A percentile compares a stretch with the other conserved stretches of the same genome.
These are phyloP conservation scores for Brachirus orientalis DNA, from an alignment of 2,113 vertebrate genomes.

Conservation along the genomic window DNA sequence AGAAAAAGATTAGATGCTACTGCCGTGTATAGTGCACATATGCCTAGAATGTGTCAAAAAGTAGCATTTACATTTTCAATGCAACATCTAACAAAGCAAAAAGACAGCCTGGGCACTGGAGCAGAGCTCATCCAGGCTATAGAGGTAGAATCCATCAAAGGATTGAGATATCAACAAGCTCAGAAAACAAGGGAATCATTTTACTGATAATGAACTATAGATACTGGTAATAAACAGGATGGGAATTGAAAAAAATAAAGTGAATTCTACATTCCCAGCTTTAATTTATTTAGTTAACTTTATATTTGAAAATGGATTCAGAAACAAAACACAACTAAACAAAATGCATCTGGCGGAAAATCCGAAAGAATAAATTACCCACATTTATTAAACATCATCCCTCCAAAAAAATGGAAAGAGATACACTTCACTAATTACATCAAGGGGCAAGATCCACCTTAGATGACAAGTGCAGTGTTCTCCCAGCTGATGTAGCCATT, in stretches of 20 bases:
- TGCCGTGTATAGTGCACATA: background rate
- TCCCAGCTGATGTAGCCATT: background rate
- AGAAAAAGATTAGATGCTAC: conserved; percentile 2
- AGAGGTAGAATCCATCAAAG: background rate
- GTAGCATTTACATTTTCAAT: conserved; percentile 35
- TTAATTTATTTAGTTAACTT: background rate
- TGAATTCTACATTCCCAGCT: background rate
- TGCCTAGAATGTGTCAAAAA: conserved; percentile 24
- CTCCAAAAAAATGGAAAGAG: background rate
- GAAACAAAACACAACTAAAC: background rate
- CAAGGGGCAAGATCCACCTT: background rate
- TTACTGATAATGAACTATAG: no score
- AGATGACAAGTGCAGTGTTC: conserved; percentile 6
- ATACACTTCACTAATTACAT: background rate
- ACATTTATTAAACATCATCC: conserved; percentile 12
- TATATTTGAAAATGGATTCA: background rate
- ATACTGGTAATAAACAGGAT: no score
- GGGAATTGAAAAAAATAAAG: no score
- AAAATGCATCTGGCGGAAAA: background rate
- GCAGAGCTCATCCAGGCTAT: conserved; percentile 6
- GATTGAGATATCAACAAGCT: background rate
- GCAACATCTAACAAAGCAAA: conserved; percentile 38
- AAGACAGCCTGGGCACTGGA: conserved; percentile 16
- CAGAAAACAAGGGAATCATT: background rate
- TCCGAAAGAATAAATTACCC: conserved; percentile 6